These are phyloP conservation scores for Caerostris darwini DNA, from an alignment of 1,140 invertebrate species.

Conservation along the genomic window DNA sequence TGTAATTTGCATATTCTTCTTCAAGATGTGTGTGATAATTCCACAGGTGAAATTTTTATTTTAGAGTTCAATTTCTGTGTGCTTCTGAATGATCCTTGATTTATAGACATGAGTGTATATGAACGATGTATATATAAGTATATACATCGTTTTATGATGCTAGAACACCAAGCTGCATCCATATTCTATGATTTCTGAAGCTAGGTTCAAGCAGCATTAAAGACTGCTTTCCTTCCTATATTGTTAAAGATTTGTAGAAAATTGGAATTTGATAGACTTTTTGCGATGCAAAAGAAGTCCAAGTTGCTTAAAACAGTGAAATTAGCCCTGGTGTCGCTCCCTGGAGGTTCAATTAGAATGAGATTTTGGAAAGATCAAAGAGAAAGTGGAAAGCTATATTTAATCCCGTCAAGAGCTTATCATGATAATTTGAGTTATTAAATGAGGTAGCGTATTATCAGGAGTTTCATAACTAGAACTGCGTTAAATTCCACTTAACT, in stretches of 20 bases:
- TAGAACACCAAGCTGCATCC: background rate
- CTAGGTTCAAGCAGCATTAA: background rate
- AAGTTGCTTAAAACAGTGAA: background rate
- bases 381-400: background rate
- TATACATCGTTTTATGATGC: slow-evolving; percentile 2
- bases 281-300: background rate
- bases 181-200: background rate
- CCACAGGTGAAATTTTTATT: no score
- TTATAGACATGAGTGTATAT: no score
- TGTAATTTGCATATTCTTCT: no score
- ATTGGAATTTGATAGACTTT: slow-evolving; percentile 22
- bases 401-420: background rate
- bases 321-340: background rate
- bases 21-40: no score
- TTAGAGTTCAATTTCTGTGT: no score
- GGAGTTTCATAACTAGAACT: background rate
- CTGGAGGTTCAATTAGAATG: background rate
- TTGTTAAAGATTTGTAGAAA: background rate
- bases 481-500: background rate
- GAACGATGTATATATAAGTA: no score
- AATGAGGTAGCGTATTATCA: slow-evolving; percentile 1
- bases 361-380: background rate
- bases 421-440: slow-evolving; percentile 1
- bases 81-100: no score
- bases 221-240: background rate